Evolutionary conservation across 2,888 invertebrate species (phyloP), one percentile per base, ranked within the genome.

Genomic region (Apeira syringaria): DNA sequence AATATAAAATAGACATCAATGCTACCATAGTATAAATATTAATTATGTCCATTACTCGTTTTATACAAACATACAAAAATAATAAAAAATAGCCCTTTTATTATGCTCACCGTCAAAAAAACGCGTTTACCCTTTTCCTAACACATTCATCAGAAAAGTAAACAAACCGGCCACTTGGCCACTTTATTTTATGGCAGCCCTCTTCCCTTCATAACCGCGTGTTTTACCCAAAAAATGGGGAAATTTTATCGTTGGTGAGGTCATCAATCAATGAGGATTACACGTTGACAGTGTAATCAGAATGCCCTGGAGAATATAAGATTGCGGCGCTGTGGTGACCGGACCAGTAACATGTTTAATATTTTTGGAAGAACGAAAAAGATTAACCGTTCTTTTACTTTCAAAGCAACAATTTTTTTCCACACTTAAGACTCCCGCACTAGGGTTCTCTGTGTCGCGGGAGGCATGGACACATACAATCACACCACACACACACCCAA

Each of bases 231-330:
- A 74, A 80, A 80, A 85, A 78, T 71, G 70, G 71, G 71, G 75
- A 77, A 74, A 70, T 66, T 71, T 68, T 68, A 75, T 76, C 69
- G 59, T 47, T 53, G 53, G 56, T 66, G 56, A 68, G 72, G 75
- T 69, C 80, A 88, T 87, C 88, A 76, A 88, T 88, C 87, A 87
- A 74, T 64, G 55, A 52, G 72, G 80, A 78, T 82, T 79, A 79
- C 69, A 53, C 57, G 64, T 56, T 60, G 58, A 69, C 46, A 74
- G 75, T 77, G 29, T 79, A 81, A 82, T 82, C 82, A 80, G 74
- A 70, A 70, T 68, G 56, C 78, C 73, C 73, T 55, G 30, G 69
- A 69, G 74, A 58, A 62, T 59, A 35, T 37, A 39, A 36, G 54
- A 49, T 57, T 54, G 49, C 32, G 32, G 36, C n/a, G 29, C 1